phyloP scores from a whole-genome alignment of 92 coral and sea anemone species.

The Porites rus region DNA sequence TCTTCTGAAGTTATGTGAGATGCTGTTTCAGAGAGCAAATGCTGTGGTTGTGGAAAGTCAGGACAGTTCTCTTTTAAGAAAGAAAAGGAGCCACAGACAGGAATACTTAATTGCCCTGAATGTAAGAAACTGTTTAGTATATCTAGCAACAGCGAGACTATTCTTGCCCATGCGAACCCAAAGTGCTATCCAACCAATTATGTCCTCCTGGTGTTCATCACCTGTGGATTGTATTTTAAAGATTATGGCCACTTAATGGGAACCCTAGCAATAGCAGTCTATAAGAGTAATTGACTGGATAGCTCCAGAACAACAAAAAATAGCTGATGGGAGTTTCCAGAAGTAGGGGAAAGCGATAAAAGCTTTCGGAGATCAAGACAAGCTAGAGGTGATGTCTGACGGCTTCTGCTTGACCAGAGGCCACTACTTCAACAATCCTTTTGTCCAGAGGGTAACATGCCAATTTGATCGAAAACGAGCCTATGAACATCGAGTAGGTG shows the following conservation, averaged over 20 bases:
- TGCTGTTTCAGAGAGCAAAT: too few relatives aligned
- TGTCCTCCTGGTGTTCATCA: slow-evolving; percentile 35
- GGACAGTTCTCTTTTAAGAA: too few relatives aligned
- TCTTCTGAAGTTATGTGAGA: too few relatives aligned
- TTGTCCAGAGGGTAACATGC: slow-evolving; percentile 61
- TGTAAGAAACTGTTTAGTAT: neutral
- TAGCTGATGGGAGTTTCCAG: slow-evolving; percentile 53
- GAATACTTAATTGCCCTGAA: neutral
- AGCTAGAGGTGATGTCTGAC: slow-evolving; percentile 34
- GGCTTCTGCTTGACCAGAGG: slow-evolving; percentile 60
- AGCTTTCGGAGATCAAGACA: slow-evolving; percentile 45
- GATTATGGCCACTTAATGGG: slow-evolving; percentile 50
- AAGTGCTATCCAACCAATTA: slow-evolving; percentile 35
- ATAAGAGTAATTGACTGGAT: slow-evolving; percentile 50
- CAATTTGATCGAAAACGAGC: slow-evolving; percentile 18
- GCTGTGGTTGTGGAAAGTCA: too few relatives aligned
- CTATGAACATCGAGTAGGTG: neutral
- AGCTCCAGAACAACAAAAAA: slow-evolving; percentile 35
- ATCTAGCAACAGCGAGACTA: neutral
- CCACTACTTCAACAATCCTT: slow-evolving; percentile 59
- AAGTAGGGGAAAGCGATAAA: slow-evolving; percentile 26
- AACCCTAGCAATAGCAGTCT: slow-evolving; percentile 56
- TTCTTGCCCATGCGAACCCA: slow-evolving; percentile 8
- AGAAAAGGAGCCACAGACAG: slow-evolving; percentile 17
- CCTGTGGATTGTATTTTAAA: slow-evolving; percentile 55